phyloP scores from a whole-genome alignment of 2,797 vertebrate species.

The Hoplostethus atlanticus region DNA sequence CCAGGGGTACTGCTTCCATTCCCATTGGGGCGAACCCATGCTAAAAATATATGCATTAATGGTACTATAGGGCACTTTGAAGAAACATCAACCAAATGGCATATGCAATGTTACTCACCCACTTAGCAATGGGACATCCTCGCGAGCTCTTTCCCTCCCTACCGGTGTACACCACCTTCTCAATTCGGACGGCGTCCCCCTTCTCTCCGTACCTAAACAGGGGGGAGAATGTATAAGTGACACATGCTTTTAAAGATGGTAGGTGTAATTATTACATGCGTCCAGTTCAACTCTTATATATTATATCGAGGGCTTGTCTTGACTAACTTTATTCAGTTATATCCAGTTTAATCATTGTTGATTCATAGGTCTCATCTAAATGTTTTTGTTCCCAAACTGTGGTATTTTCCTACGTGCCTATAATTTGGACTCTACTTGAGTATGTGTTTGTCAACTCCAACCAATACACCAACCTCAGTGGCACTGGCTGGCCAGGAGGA shows the following conservation, averaged over 20 bases:
- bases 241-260: neutral
- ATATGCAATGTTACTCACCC: slow-evolving; percentile 87
- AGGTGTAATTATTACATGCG: neutral
- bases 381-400: too few species aligned
- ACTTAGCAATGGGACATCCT: slow-evolving; percentile 98
- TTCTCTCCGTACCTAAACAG: slow-evolving; percentile 92
- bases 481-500: slow-evolving; percentile 30
- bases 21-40: neutral
- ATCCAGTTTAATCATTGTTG: too few species aligned
- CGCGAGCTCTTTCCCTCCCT: slow-evolving; percentile 97
- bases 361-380: too few species aligned
- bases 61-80: neutral
- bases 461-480: slow-evolving; percentile 27
- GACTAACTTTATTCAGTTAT: too few species aligned
- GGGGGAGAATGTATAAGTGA: neutral
- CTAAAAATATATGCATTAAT: neutral
- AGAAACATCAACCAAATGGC: neutral
- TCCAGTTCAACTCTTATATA: neutral
- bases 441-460: neutral
- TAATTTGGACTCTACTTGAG: neutral
- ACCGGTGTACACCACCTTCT: slow-evolving; percentile 96
- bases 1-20: neutral
- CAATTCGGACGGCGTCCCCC: slow-evolving; percentile 94
- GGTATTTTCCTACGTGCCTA: too few species aligned
- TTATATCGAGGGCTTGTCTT: neutral